Conservation (phyloP, 2,888 invertebrate genomes). For the Pterostichus niger region DNA sequence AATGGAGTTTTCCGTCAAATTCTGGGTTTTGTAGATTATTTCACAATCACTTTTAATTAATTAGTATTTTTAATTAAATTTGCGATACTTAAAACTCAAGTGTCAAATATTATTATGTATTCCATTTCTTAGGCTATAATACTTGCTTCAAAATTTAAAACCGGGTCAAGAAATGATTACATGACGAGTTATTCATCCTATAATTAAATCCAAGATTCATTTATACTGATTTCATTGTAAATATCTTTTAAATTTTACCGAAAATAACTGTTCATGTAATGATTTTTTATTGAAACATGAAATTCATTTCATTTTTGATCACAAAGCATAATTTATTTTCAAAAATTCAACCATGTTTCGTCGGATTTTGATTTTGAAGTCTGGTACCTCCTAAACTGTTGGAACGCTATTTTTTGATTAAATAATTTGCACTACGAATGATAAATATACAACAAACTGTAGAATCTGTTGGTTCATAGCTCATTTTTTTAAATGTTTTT, state of each 20-base stretch:
- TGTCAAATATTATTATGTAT: constrained; percentile 45
- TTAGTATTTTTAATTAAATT: constrained; percentile 37
- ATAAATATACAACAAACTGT: constrained; percentile 5
- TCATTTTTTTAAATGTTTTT: constrained; percentile 32
- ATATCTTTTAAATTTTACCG: constrained; percentile 35
- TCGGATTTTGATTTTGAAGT: constrained; percentile 14
- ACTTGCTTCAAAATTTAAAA: constrained; percentile 6
- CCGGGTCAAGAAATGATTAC: background rate
- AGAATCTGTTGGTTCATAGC: constrained; percentile 33
- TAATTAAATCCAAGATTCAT: constrained; percentile 34
- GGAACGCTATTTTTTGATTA: constrained; percentile 38
- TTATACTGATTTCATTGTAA: constrained; percentile 49
- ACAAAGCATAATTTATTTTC: constrained; percentile 21
- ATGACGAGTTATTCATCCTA: constrained; percentile 15
- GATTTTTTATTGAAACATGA: background rate
- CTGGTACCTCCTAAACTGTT: constrained; percentile 22
- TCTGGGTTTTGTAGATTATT: constrained; percentile 53
- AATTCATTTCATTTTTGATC: constrained; percentile 26
- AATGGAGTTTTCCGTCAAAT: constrained; percentile 2
- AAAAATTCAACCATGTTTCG: background rate
- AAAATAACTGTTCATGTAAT: constrained; percentile 19
- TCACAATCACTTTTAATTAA: constrained; percentile 32
- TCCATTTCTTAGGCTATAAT: constrained; percentile 19
- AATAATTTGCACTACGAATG: constrained; percentile 63
- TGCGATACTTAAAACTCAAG: constrained; percentile 56